Evolutionary conservation across 1,140 invertebrate species (phyloP).

Genomic region (Macrosteles quadrilineatus): DNA sequence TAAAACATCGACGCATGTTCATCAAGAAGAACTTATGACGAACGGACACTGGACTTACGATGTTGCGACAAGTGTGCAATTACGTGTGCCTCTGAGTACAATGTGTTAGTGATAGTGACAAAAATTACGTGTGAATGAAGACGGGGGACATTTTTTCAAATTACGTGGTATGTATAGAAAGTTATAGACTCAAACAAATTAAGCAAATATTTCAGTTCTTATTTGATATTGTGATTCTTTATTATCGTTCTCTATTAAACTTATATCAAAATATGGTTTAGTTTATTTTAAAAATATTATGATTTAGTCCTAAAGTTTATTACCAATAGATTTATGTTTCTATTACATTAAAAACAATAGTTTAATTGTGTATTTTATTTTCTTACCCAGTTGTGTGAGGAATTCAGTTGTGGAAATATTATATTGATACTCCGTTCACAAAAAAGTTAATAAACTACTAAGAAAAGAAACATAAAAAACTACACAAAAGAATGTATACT

Average conservation of each 20-base stretch:
- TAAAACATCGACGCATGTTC: conserved; percentile 1
- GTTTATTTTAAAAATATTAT: conserved; percentile 12
- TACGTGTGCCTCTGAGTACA: conserved; percentile 9
- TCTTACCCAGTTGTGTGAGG: too few species aligned
- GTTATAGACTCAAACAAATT: conserved; percentile 24
- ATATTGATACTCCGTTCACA: too few species aligned
- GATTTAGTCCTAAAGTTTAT: conserved; percentile 17
- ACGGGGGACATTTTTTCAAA: conserved; percentile 4
- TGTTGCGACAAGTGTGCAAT: conserved; percentile 14
- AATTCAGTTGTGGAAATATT: too few species aligned
- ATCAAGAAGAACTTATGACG: not conserved
- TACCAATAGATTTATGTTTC: conserved; percentile 24
- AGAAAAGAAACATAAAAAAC: too few species aligned
- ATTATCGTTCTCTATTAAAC: not conserved
- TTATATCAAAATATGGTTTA: conserved; percentile 24
- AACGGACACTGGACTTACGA: conserved; percentile 14
- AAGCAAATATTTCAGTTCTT: conserved; percentile 5
- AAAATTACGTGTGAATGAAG: conserved; percentile 1
- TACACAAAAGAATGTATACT: too few species aligned
- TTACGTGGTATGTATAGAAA: not conserved
- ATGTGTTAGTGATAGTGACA: not conserved
- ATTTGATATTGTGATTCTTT: not conserved
- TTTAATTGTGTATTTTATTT: not conserved
- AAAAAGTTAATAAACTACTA: too few species aligned
- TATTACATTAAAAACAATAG: conserved; percentile 22